Percentiles rank a stretch among this genome's conserved stretches.
Evolutionary conservation across 2,888 invertebrate species (phyloP).

Genomic region (Leptinotarsa tumamoca): DNA sequence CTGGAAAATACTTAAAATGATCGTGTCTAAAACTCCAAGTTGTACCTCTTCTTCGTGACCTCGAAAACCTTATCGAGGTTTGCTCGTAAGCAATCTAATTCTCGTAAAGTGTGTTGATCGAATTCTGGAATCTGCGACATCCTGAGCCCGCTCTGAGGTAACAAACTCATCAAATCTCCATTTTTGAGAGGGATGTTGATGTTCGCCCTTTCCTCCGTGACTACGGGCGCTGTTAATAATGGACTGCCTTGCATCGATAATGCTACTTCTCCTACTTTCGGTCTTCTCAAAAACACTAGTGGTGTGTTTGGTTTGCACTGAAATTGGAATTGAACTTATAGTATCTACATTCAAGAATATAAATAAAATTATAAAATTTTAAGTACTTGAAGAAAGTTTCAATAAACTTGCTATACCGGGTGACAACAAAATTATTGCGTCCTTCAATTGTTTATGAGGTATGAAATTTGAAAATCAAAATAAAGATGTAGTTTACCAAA

Average conservation of each 20-base stretch:
- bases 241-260: constrained; percentile 78
- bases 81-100: constrained; percentile 59
- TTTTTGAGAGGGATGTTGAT: constrained; percentile 76
- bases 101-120: constrained; percentile 65
- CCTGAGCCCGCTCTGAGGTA: constrained; percentile 69
- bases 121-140: constrained; percentile 65
- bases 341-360: neutral
- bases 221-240: constrained; percentile 69
- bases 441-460: neutral
- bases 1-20: neutral
- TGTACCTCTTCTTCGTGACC: constrained; percentile 15
- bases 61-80: constrained; percentile 30
- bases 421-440: no score
- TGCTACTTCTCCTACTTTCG: constrained; percentile 75
- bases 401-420: neutral
- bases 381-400: neutral
- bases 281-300: constrained; percentile 72
- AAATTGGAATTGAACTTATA: neutral
- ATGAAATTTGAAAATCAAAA: neutral
- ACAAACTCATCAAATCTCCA: constrained; percentile 73
- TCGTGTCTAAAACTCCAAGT: constrained; percentile 7
- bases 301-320: constrained; percentile 73
- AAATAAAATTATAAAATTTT: neutral
- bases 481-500: no score
- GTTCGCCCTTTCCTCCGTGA: constrained; percentile 71